Conservation (phyloP, 2,797 vertebrate species). For the Mionectes olivaceus region DNA sequence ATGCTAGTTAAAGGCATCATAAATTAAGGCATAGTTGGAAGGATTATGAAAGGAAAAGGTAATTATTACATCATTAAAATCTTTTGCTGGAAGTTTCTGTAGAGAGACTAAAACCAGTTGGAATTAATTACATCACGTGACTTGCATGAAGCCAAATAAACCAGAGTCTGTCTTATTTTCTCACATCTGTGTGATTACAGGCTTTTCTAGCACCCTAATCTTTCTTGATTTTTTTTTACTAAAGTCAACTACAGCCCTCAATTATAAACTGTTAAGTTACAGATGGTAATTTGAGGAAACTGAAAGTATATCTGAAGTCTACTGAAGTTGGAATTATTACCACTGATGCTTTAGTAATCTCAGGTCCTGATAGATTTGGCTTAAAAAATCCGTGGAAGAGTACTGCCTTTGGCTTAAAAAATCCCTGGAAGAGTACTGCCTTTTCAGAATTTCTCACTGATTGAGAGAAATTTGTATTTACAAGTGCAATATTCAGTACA, state of each 20-base stretch:
- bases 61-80: constrained; percentile 36
- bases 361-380: neutral
- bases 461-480: neutral
- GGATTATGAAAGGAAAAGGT: constrained; percentile 46
- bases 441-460: neutral
- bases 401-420: neutral
- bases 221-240: neutral
- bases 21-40: constrained; percentile 52
- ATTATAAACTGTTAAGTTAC: neutral
- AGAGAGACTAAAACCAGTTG: constrained; percentile 24
- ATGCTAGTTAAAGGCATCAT: constrained; percentile 42
- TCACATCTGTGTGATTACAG: neutral
- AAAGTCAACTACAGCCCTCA: neutral
- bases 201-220: neutral
- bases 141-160: neutral
- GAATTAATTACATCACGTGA: neutral
- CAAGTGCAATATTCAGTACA: neutral
- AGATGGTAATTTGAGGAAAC: neutral
- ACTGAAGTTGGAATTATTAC: neutral
- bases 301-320: neutral
- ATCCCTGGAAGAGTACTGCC: neutral
- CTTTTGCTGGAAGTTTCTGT: constrained; percentile 52
- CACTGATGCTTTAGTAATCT: neutral
- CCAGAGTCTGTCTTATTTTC: neutral
- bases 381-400: neutral